phyloP scores from a whole-genome alignment of 2,797 vertebrate genomes.

The Meda fulgida region DNA sequence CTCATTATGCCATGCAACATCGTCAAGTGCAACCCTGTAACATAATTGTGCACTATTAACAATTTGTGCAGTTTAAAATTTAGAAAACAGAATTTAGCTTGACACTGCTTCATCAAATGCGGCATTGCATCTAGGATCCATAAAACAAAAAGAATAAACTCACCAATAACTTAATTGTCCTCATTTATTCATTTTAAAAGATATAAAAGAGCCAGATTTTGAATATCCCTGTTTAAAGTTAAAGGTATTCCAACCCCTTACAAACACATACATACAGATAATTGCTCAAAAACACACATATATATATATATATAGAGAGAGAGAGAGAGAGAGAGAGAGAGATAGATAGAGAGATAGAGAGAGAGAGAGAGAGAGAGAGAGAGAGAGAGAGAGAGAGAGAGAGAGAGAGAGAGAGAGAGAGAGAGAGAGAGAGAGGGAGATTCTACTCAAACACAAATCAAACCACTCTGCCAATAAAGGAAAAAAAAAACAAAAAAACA shows the following conservation, averaged over 20 bases:
- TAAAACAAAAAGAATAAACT: not conserved
- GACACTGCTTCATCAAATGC: no score
- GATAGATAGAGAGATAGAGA: not conserved
- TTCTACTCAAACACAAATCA: conserved; percentile 30
- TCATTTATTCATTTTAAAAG: conserved; percentile 48
- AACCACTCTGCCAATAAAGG: conserved; percentile 21
- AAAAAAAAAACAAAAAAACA: not conserved
- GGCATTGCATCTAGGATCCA: not conserved
- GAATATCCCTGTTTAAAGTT: conserved; percentile 4
- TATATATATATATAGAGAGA: no score
- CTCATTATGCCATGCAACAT: not conserved
- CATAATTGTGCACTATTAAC: not conserved
- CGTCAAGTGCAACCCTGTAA: not conserved
- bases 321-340: not conserved
- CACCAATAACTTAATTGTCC: not conserved
- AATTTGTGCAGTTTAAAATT: not conserved
- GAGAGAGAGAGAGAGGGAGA: not conserved
- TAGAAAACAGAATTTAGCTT: no score
- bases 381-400: not conserved
- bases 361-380: not conserved
- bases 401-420: not conserved
- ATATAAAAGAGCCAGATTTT: conserved; percentile 36
- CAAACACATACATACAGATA: conserved; percentile 16
- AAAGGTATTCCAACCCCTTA: conserved; percentile 4
- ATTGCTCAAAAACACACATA: conserved; percentile 34